phyloP scores from a whole-genome alignment of 2,888 invertebrate species.

The Chalcosyrphus nemorum region DNA sequence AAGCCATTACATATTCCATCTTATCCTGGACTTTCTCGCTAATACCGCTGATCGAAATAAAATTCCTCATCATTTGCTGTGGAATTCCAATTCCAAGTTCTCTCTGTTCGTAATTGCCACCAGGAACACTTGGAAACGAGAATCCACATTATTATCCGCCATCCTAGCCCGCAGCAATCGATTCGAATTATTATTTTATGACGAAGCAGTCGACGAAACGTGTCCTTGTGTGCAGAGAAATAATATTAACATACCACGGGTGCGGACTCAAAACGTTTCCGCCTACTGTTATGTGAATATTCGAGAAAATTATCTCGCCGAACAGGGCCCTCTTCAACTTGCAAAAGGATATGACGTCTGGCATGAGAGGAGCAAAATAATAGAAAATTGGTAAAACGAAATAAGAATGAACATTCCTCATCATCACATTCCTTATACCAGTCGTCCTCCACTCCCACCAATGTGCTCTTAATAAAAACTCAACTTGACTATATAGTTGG shows the following conservation, averaged over 20 bases:
- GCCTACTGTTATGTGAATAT: constrained; percentile 20
- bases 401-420: constrained; percentile 48
- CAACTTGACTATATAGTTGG: constrained; percentile 6
- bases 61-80: background rate
- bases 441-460: background rate
- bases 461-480: constrained; percentile 51
- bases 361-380: constrained; percentile 29
- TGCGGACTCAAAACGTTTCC: constrained; percentile 26
- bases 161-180: constrained; percentile 43
- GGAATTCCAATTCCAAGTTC: background rate
- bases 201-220: constrained; percentile 38
- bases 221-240: constrained; percentile 49
- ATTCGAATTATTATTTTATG: constrained; percentile 63
- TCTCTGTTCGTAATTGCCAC: constrained; percentile 45
- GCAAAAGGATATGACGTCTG: constrained; percentile 53
- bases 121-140: background rate
- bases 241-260: constrained; percentile 55
- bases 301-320: constrained; percentile 20
- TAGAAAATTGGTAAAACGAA: constrained; percentile 54
- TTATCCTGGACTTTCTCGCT: background rate
- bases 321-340: constrained; percentile 34
- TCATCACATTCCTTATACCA: constrained; percentile 40
- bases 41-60: background rate
- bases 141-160: constrained; percentile 31
- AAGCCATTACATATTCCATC: background rate